phyloP scores from a whole-genome alignment of 2,888 invertebrate species.

The Alviniconcha strummeri region DNA sequence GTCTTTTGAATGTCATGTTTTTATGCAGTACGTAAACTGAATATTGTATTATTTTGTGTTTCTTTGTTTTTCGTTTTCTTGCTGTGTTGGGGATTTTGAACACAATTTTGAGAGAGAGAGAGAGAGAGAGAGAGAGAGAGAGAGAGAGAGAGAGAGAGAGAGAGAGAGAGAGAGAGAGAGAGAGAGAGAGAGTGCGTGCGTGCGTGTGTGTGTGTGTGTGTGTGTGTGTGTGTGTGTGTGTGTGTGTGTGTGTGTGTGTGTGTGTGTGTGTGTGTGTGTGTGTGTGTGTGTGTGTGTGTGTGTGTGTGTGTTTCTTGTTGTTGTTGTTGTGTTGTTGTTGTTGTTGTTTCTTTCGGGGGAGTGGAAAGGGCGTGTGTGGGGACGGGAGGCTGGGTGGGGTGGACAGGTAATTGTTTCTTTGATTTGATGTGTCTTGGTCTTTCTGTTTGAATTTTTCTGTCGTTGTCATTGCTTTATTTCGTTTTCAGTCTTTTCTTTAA shows the following conservation, averaged over 20 bases:
- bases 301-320: background rate
- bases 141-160: slow-evolving; percentile 22
- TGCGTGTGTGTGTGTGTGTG: too few species aligned
- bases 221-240: background rate
- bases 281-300: too few species aligned
- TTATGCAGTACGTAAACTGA: too few species aligned
- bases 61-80: too few species aligned
- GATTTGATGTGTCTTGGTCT: background rate
- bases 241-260: background rate
- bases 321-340: background rate
- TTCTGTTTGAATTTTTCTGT: background rate
- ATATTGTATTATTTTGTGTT: too few species aligned
- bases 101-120: background rate
- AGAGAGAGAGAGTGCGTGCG: background rate
- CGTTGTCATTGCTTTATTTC: background rate
- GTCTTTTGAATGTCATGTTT: too few species aligned
- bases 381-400: too few species aligned
- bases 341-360: background rate
- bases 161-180: slow-evolving; percentile 11
- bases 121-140: slow-evolving; percentile 6
- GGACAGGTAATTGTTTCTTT: background rate
- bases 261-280: too few species aligned
- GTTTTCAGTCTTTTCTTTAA: too few species aligned
- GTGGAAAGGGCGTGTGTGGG: too few species aligned
- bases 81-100: too few species aligned